Evolutionary conservation across 2,113 vertebrate species (phyloP).

Genomic region (Carassius gibelio): DNA sequence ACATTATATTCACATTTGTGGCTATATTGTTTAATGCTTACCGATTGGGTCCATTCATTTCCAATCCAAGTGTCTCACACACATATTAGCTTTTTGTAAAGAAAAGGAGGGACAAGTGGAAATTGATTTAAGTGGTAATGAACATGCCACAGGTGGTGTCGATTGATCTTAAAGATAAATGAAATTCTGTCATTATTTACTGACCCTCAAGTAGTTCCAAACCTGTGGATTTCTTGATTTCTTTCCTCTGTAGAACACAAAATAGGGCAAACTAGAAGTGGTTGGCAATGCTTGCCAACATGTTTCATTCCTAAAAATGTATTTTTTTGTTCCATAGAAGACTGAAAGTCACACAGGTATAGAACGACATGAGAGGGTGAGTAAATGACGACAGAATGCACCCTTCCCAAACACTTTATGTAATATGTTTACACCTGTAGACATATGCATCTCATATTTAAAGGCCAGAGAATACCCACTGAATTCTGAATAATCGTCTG

Average conservation of each 20-base stretch:
- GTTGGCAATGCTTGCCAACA: too few species aligned
- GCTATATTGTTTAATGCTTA: background rate
- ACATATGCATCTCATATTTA: background rate
- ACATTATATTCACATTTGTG: too few species aligned
- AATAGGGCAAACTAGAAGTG: background rate
- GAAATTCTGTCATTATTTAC: background rate
- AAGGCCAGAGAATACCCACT: background rate
- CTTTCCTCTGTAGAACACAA: background rate
- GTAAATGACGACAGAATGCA: background rate
- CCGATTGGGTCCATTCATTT: background rate
- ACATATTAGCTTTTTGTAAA: background rate
- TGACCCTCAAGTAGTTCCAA: background rate
- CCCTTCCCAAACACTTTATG: background rate
- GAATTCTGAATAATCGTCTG: conserved; percentile 33
- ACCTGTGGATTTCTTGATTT: too few species aligned
- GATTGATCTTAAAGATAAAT: background rate
- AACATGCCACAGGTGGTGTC: background rate
- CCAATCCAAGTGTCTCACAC: background rate
- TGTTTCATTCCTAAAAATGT: background rate
- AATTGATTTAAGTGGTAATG: background rate
- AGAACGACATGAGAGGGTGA: background rate
- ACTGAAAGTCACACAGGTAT: background rate
- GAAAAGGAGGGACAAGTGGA: background rate
- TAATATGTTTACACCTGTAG: background rate
- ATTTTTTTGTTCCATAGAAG: background rate